Evolutionary conservation across 2,113 vertebrate genomes (phyloP), one percentile per base, ranked within the genome.

Genomic region (Phylloscopus trochilus): DNA sequence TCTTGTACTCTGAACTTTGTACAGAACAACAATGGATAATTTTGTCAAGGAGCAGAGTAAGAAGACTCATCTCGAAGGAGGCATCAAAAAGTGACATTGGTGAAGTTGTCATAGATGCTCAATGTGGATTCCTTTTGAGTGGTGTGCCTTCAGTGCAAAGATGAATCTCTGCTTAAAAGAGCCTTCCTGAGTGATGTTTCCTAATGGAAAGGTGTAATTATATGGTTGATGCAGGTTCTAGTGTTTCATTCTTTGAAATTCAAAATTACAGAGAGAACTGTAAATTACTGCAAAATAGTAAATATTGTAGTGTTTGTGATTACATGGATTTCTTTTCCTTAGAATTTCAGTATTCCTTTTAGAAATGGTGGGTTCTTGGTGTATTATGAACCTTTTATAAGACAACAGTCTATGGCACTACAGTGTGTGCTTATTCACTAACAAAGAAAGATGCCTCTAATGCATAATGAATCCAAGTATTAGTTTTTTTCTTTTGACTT

Each of bases 401-500:
- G 55, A 58, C 52, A 91, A 52, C 53, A 79, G 64, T 80, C 52
- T 73, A 12, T 95, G 56, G 51, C 44, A 39, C 28, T 89, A 69
- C 47, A 86, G 49, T 80, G 58, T 94, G 15, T 73, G 62, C 41
- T 67, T 94, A 64, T 5, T 37, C 46, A 43, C 78, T 52, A 93
- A 75, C 21, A 88, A 93, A 67, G 58, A 59, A 24, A 41, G 39
- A 73, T 35, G 11, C 46, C 53, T 90, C 46, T 96, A 68, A 74
- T 80, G 58, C 87, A 79, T 91, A 92, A 87, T 94, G 87, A 83
- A 93, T 94, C 55, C 35, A 85, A 75, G 70, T 56, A 66, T 43
- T 95, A 73, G 72, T 86, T 97, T 91, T 91, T 97, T 97, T 90
- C 55, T 94, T 96, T 96, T 93, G 81, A 95, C 93, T 98, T 97